Base-by-base conservation (phyloP, 1,140 invertebrate species). In the Drosophila ercepeae region DNA sequence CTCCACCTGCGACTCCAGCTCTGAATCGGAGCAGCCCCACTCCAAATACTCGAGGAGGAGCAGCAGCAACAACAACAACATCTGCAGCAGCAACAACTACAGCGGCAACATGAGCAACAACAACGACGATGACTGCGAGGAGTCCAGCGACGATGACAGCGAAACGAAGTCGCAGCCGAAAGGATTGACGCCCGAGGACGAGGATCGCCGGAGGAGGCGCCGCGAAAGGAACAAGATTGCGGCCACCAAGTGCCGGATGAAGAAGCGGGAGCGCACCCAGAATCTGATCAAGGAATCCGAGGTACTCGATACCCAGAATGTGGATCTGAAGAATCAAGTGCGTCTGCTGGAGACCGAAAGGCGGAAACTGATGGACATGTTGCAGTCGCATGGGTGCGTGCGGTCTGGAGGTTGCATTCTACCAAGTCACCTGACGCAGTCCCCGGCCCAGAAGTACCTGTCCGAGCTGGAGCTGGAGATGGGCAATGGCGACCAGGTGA, bases 161-260 rank as follows among this genome's bases (percentile, higher is more conserved):
- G 83, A 90, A 51, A 75, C 79, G 11, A 91, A 90, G 34, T 81
- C 82, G 0, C 54, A 68, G 16, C 61, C 78, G 0, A 91, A 91
- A 53, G 90, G 90, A 0, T 91, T 98, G 65, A 98, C 97, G 8
- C 95, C 96, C 13, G 97, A 98, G 92, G 97, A 98, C 77, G 97
- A 98, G 92, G 97, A 98, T 78, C 93, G 96, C 21, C 93, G 97
- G 51, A 92, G 95, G 44, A 93, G 96, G 51, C 93, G 97, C 77
- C 94, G 97, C 68, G 97, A 98, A 92, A 93, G 97, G 50, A 98
- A 99, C 91, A 98, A 98, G 93, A 96, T 98, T 41, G 98, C 98
- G 13, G 98, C 98, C 8, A 98, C 97, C 14, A 98, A 98, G 91
- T 98, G 98, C 91, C 94, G 97, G 51, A 94, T 97, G 93, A 98